Evolutionary conservation across 2,888 invertebrate species (phyloP).

Genomic region (Heterodera filipjevi): DNA sequence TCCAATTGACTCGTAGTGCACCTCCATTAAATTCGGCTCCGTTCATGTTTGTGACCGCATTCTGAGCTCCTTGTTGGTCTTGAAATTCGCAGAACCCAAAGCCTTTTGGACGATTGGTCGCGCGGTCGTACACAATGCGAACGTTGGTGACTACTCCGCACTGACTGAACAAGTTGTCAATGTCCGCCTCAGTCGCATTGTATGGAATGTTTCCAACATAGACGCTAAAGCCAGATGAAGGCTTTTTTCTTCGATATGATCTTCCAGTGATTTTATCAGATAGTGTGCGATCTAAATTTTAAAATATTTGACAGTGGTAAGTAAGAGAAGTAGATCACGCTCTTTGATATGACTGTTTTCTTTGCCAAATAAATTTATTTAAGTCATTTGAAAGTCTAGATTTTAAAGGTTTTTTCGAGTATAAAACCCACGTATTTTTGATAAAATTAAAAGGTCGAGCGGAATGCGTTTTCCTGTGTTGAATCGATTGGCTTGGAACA

Average conservation of each 20-base stretch:
- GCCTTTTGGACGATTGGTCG: constrained; percentile 62
- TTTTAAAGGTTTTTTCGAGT: no score
- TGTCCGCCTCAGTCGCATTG: constrained; percentile 56
- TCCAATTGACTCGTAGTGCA: constrained; percentile 60
- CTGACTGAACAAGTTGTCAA: constrained; percentile 57
- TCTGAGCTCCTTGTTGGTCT: constrained; percentile 58
- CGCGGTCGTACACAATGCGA: constrained; percentile 61
- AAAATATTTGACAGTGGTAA: no score
- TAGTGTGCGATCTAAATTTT: no score
- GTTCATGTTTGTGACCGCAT: constrained; percentile 51
- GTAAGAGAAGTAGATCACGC: no score
- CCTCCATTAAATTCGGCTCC: constrained; percentile 58
- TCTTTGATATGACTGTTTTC: no score
- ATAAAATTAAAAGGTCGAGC: no score
- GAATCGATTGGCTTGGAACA: no score
- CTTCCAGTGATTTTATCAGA: no score
- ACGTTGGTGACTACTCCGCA: constrained; percentile 59
- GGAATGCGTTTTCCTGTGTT: no score
- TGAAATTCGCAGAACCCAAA: constrained; percentile 63
- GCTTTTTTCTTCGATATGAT: constrained; percentile 1
- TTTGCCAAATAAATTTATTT: no score
- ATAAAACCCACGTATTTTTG: no score
- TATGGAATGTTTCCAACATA: constrained; percentile 62
- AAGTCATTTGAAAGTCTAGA: no score
- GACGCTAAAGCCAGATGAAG: constrained; percentile 19